These are phyloP conservation scores for Aphodius granarius DNA, from an alignment of 2,888 invertebrate species.

Conservation along the genomic window DNA sequence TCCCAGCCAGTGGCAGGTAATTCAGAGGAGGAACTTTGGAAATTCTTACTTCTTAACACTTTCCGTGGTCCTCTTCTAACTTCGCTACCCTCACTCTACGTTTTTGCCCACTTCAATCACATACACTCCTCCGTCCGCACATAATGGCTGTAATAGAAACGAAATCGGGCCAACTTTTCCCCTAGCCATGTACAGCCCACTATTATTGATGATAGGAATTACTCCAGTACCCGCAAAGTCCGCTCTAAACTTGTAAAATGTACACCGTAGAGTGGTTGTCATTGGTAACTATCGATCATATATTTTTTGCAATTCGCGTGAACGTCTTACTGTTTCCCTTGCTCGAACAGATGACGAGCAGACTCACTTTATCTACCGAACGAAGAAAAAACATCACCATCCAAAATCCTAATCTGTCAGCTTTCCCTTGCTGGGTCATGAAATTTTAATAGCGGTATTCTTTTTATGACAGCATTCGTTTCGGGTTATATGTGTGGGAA, in stretches of 20 bases:
- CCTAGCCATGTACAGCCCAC: background rate
- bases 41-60: slow-evolving; percentile 52
- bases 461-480: slow-evolving; percentile 23
- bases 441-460: slow-evolving; percentile 28
- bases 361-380: background rate
- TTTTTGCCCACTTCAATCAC: slow-evolving; percentile 49
- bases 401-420: slow-evolving; percentile 28
- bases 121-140: slow-evolving; percentile 39
- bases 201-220: background rate
- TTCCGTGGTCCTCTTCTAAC: slow-evolving; percentile 31
- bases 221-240: background rate
- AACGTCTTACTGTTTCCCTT: background rate
- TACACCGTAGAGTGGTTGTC: slow-evolving; percentile 1
- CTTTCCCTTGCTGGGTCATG: slow-evolving; percentile 20
- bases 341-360: background rate
- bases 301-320: slow-evolving; percentile 1
- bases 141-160: slow-evolving; percentile 50
- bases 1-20: slow-evolving; percentile 67
- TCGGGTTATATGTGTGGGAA: slow-evolving; percentile 19
- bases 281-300: background rate
- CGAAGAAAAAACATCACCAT: background rate
- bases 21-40: slow-evolving; percentile 50
- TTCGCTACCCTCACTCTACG: slow-evolving; percentile 26
- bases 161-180: slow-evolving; percentile 41
- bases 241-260: background rate